Conservation (phyloP, 2,113 vertebrate species). For the Rattus norvegicus region GRCr8 NC_086019.1:227168501-227169000, state of each 20-base stretch:
- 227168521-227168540: not conserved
- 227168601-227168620: not conserved
- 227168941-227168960: not conserved
- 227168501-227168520: not conserved
- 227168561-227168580: not conserved
- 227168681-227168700: not conserved
- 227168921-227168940: not conserved
- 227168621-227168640: not conserved
- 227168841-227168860: not conserved
- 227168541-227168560: not conserved
- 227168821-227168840: not conserved
- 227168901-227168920: not conserved
- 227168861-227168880: not conserved
- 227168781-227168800: not conserved
- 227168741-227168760: not conserved
- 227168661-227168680: no score
- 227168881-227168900: not conserved
- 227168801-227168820: not conserved
- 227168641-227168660: not conserved
- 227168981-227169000: not conserved
- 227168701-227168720: not conserved
- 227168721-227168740: not conserved
- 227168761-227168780: not conserved
- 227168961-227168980: not conserved
- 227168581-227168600: not conserved